Percentiles rank a stretch among this genome's conserved stretches.
These are phyloP conservation scores for Branchipolynoe longqiensis DNA, from an alignment of 2,888 invertebrate genomes.

Conservation along the genomic window DNA sequence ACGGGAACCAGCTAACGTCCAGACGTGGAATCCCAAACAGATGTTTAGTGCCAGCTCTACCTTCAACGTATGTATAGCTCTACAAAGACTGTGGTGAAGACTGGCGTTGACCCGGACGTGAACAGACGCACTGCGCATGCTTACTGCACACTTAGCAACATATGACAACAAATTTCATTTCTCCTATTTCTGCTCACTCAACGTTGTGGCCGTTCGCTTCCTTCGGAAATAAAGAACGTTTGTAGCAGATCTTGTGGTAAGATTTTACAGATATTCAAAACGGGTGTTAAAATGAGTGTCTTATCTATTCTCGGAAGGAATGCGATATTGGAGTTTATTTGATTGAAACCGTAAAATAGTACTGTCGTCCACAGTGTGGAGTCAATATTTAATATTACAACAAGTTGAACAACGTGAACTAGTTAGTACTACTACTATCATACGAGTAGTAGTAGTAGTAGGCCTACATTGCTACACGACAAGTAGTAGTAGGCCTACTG, in stretches of 20 bases:
- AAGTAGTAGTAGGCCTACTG: no score
- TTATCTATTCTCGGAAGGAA: no score
- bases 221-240: background rate
- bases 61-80: background rate
- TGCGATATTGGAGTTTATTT: no score
- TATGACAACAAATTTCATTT: slow-evolving; percentile 23
- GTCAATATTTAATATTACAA: no score
- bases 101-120: slow-evolving; percentile 43
- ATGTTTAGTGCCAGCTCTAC: background rate
- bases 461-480: no score
- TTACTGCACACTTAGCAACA: slow-evolving; percentile 48
- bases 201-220: background rate
- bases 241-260: background rate
- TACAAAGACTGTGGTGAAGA: background rate
- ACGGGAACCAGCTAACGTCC: background rate
- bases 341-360: no score
- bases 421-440: no score
- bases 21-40: background rate
- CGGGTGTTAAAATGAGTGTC: no score
- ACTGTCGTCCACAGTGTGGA: no score
- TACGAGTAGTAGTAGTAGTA: no score
- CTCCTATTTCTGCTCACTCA: slow-evolving; percentile 49
- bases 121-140: slow-evolving; percentile 10
- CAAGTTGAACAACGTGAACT: no score
- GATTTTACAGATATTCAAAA: no score